Evolutionary conservation across 2,888 invertebrate species (phyloP), one percentile per base, ranked within the genome.

Genomic region (Arge pagana): DNA sequence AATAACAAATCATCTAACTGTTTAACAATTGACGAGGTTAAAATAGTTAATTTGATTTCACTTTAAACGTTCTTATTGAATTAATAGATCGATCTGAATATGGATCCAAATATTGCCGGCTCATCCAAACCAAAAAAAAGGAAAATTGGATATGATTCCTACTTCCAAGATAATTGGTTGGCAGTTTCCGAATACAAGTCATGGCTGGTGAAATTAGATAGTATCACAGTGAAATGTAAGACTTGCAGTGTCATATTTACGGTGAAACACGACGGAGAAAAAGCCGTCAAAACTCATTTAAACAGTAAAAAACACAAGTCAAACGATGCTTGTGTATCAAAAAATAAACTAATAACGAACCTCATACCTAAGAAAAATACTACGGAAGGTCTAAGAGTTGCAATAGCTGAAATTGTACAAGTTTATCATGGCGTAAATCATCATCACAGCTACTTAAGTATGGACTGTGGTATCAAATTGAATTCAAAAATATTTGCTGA

Each of bases 381-480:
- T 48, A 24, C 45, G 50, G 50, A 59, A 48, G 55, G 57, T 36
- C 30, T 52, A 23, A 56, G 58, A 45, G 58, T 59, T 51, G 55
- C 61, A 19, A 54, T 48, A 52, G 57, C 59, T 33, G 62, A 64
- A 48, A 51, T 59, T 33, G 45, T 54, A 42, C 53, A 56, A 50
- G 53, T 58, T 26, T 62, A 57, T 58, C 60, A 61, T 35, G 59
- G 57, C 48, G 54, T 62, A 21, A 49, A 52, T 35, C 62, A 64
- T 50, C 59, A 59, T 52, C 60, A 59, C 56, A 57, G 57, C 39
- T 63, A 62, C 54, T 35, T 53, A 19, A 57, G 59, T 37, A 57
- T 56, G 53, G 60, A 60, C 30, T 62, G 59, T 50, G 60, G 52
- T 16, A 56, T 54, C 2, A 60, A 59, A 50, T 37, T 59, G 19